These are phyloP conservation scores for Chlorodrepanis virens DNA, from an alignment of 2,113 vertebrate genomes.

Conservation along the genomic window DNA sequence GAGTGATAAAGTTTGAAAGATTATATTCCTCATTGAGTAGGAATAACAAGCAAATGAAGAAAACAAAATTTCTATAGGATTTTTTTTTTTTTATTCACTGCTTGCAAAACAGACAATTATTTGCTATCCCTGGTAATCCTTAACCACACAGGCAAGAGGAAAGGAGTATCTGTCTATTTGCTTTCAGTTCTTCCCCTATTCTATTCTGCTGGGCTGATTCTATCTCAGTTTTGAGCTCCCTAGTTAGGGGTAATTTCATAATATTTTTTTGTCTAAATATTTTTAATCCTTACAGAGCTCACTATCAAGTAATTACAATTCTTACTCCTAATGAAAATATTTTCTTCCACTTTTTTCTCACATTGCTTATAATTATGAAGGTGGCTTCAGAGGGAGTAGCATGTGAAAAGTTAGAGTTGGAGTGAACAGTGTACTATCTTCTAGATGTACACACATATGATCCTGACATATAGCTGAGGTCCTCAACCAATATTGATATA, in stretches of 20 bases:
- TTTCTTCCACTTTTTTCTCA: neutral
- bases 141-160: neutral
- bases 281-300: neutral
- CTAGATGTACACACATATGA: neutral
- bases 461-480: neutral
- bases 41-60: neutral
- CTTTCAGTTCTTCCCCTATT: neutral
- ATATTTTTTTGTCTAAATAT: neutral
- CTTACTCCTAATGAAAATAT: neutral
- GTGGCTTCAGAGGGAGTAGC: rapidly evolving
- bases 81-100: neutral
- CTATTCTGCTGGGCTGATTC: neutral
- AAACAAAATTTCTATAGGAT: neutral
- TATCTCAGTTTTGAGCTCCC: neutral
- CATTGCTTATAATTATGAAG: neutral
- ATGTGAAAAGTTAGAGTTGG: neutral
- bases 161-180: neutral
- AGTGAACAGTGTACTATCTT: neutral
- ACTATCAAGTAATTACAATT: neutral
- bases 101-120: neutral
- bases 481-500: neutral
- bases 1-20: neutral
- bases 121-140: neutral
- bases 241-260: rapidly evolving
- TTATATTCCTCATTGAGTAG: neutral